Evolutionary conservation across 2,888 invertebrate species (phyloP).

Genomic region (Phanerotoma sp.): DNA sequence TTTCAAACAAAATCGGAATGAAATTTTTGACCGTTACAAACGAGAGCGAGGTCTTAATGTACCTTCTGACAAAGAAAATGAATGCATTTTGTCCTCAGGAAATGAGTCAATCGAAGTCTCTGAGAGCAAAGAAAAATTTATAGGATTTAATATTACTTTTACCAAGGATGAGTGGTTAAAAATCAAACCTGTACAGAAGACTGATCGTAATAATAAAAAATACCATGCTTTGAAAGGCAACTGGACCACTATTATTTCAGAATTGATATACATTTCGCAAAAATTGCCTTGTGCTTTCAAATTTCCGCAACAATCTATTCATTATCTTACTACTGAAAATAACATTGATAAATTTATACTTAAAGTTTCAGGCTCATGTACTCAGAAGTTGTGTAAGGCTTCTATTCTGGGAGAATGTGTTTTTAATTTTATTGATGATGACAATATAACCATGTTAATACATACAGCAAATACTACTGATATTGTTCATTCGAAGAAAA

Average conservation of each 20-base stretch:
- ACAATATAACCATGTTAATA: not conserved
- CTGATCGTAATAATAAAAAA: not conserved
- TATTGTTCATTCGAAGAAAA: not conserved
- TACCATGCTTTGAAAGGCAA: not conserved
- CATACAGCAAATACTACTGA: not conserved
- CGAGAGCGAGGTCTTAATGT: too few relatives aligned
- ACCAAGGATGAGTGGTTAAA: not conserved
- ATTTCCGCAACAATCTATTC: not conserved
- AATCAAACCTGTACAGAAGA: not conserved
- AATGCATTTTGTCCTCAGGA: too few relatives aligned
- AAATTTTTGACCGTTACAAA: too few relatives aligned
- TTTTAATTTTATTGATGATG: not conserved
- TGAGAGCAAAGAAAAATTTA: not conserved
- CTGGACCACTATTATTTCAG: not conserved
- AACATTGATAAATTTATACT: not conserved
- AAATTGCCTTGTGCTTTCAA: not conserved
- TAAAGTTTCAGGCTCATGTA: not conserved
- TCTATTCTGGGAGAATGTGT: not conserved
- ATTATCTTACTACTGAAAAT: not conserved
- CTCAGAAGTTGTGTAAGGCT: not conserved
- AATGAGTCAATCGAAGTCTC: too few relatives aligned
- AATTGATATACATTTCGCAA: not conserved
- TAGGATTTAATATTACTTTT: not conserved
- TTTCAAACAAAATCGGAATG: not conserved
- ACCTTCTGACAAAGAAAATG: too few relatives aligned